phyloP scores from a whole-genome alignment of 1,140 invertebrate species.

The Theocolax elegans region DNA sequence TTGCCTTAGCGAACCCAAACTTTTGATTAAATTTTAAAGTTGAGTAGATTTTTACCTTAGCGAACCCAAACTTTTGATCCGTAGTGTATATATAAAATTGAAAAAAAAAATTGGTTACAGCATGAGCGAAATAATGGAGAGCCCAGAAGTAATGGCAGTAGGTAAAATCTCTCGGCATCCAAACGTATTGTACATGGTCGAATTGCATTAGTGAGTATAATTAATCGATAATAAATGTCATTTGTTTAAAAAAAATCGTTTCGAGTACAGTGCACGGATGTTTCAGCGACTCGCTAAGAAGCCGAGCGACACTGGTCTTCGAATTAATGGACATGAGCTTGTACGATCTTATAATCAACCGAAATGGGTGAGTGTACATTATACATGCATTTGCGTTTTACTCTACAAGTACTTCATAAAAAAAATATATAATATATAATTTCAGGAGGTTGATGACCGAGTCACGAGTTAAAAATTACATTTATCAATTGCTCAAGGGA shows the following conservation, averaged over 20 bases:
- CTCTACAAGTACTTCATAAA: neutral
- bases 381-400: neutral
- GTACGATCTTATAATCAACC: constrained; percentile 72
- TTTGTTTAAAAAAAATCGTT: neutral
- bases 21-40: too few relatives aligned
- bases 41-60: too few relatives aligned
- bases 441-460: constrained; percentile 62
- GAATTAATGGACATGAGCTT: constrained; percentile 79
- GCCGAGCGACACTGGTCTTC: constrained; percentile 72
- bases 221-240: too few relatives aligned
- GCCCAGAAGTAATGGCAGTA: constrained; percentile 73
- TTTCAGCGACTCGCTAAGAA: constrained; percentile 65
- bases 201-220: constrained; percentile 71
- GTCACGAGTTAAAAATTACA: constrained; percentile 59
- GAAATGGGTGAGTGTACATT: constrained; percentile 58
- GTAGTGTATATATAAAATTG: too few relatives aligned
- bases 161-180: constrained; percentile 70
- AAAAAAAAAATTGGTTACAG: too few relatives aligned
- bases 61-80: too few relatives aligned
- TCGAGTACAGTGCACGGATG: too few relatives aligned
- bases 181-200: constrained; percentile 73
- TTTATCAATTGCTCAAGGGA: constrained; percentile 72
- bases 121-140: constrained; percentile 69
- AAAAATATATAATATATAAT: constrained; percentile 2
- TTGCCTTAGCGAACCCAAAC: too few relatives aligned